A percentile compares a stretch with the other conserved stretches of the same genome.
Conservation (phyloP, 2,888 invertebrate genomes). For the Lysandra bellargus region DNA sequence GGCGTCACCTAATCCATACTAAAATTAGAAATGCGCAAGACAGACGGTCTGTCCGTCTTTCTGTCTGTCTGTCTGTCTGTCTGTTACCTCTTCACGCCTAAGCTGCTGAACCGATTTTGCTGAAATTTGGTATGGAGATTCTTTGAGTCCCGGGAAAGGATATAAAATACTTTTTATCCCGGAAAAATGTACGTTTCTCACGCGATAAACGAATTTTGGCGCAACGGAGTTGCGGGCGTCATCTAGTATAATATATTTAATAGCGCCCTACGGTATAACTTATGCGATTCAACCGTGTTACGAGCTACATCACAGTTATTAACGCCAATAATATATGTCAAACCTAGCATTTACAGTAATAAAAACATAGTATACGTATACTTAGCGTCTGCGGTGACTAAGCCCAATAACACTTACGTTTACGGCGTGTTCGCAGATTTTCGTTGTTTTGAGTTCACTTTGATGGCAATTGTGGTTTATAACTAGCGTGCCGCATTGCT, state of each 20-base stretch:
- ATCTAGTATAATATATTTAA: background rate
- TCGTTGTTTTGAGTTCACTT: background rate
- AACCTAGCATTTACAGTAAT: constrained; percentile 26
- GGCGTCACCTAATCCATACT: too few species aligned
- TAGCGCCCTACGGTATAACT: background rate
- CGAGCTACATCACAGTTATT: background rate
- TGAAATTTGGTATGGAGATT: too few species aligned
- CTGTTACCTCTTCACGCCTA: too few species aligned
- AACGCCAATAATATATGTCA: constrained; percentile 20
- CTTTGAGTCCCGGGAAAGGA: too few species aligned
- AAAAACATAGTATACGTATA: constrained; percentile 17
- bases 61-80: too few species aligned
- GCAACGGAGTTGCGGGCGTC: too few species aligned
- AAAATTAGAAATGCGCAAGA: too few species aligned
- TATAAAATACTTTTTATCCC: too few species aligned
- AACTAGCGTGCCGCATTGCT: background rate
- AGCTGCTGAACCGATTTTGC: too few species aligned
- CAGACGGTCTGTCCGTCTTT: too few species aligned
- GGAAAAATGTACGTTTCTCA: too few species aligned
- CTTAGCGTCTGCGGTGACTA: constrained; percentile 24
- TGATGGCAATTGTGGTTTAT: constrained; percentile 7
- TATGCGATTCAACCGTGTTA: background rate
- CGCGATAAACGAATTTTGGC: too few species aligned
- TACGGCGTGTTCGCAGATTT: constrained; percentile 9
- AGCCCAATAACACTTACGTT: constrained; percentile 20